A percentile compares a stretch with the other conserved stretches of the same genome.
Conservation (phyloP, 2,888 invertebrate species). For the Mesochorus sp. region DNA sequence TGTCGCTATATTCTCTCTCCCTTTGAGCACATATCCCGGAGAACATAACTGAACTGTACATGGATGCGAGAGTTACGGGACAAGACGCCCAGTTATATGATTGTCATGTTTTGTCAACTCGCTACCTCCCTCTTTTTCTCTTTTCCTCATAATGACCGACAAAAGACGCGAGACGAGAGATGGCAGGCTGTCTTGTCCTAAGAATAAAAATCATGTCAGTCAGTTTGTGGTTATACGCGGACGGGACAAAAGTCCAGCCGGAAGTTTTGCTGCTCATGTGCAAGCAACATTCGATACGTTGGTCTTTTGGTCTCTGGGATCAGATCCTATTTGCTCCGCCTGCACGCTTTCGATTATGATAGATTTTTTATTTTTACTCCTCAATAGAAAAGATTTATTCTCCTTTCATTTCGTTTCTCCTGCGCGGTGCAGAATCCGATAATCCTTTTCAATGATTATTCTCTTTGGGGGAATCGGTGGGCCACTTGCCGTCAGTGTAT, state of each 20-base stretch:
- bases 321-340: slow-evolving; percentile 54
- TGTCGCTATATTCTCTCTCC: slow-evolving; percentile 63
- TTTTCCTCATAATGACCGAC: slow-evolving; percentile 49
- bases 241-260: slow-evolving; percentile 66
- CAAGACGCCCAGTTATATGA: slow-evolving; percentile 70
- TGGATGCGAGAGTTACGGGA: slow-evolving; percentile 70
- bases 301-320: slow-evolving; percentile 56
- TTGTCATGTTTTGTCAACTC: slow-evolving; percentile 81
- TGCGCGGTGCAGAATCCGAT: slow-evolving; percentile 27
- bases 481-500: slow-evolving; percentile 36
- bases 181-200: slow-evolving; percentile 33
- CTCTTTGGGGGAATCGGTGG: background rate
- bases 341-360: slow-evolving; percentile 55
- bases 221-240: slow-evolving; percentile 39
- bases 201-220: slow-evolving; percentile 45
- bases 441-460: slow-evolving; percentile 34
- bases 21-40: slow-evolving; percentile 41
- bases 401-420: background rate
- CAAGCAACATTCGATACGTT: slow-evolving; percentile 76
- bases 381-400: slow-evolving; percentile 9
- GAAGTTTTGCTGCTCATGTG: slow-evolving; percentile 68
- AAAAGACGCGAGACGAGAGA: slow-evolving; percentile 53
- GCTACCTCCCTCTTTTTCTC: slow-evolving; percentile 64
- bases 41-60: slow-evolving; percentile 65
- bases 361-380: slow-evolving; percentile 18